Base-by-base conservation (phyloP, 2,888 invertebrate genomes). In the Calephelis perditalis region DNA sequence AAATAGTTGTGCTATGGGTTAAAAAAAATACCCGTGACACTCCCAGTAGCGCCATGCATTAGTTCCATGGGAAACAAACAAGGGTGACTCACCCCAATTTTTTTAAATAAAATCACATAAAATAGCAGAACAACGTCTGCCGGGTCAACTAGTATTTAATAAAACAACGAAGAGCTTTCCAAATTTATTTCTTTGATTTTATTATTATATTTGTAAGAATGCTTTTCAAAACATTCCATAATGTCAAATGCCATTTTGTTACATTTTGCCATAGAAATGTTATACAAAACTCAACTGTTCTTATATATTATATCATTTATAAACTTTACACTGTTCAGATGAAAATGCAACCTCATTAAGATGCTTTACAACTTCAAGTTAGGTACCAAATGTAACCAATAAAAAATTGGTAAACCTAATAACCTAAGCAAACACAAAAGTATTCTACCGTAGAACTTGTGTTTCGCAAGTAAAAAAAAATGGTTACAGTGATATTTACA, bases 221-320 rank as follows among this genome's bases (percentile, higher is more conserved):
- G 86, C 84, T 79, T 75, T 74, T 77, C 78, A 73, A 74, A 81
- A 79, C 87, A 87, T 82, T 81, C 81, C 76, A 78, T 77, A 79
- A 85, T 85, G 83, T 82, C 83, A 84, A 86, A 84, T 85, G 82
- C 82, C 78, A 78, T 40, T 84, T 79, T 72, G 77, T 81, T 81
- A 79, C 75, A 79, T 78, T 78, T 81, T 76, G 82, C 79, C 80
- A 80, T 86, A 87, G 82, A 88, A 88, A 87, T 78, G 79, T 85
- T 83, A 82, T 86, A 87, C 78, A 89, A 87, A 86, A 84, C 81
- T 80, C 81, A 86, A 85, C 79, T 79, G 80, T 78, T 81, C 81
- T 82, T 84, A 82, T 81, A 79, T 75, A 78, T 77, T 60, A 65
- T 76, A 77, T 75, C 70, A 75, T 74, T 75, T 75, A 76, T 76